phyloP scores from a whole-genome alignment of 2,888 invertebrate genomes.

The Eupithecia centaureata region DNA sequence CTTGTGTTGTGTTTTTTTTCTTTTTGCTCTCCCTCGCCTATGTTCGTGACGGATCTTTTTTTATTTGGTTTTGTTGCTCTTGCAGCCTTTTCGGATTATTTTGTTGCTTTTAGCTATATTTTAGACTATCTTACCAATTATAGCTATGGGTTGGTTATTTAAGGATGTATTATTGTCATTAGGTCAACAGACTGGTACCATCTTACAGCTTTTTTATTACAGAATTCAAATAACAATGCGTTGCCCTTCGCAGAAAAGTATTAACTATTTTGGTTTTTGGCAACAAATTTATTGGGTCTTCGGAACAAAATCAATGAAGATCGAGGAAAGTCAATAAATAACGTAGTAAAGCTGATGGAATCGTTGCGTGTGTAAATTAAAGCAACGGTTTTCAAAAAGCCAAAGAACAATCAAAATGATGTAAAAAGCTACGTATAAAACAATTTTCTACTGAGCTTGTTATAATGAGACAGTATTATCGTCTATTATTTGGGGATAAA shows the following conservation, averaged over 20 bases:
- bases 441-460: conserved; percentile 35
- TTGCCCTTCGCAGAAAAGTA: no score
- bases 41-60: conserved; percentile 82
- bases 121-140: conserved; percentile 67
- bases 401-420: background rate
- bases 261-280: no score
- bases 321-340: background rate
- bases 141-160: conserved; percentile 60
- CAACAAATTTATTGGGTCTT: no score
- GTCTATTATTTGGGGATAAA: conserved; percentile 62
- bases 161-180: conserved; percentile 39
- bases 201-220: background rate
- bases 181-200: background rate
- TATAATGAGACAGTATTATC: conserved; percentile 57
- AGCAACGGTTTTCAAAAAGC: background rate
- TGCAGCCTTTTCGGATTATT: conserved; percentile 79
- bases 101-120: conserved; percentile 81
- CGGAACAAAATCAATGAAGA: no score
- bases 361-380: background rate
- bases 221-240: no score
- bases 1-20: conserved; percentile 79
- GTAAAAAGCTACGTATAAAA: background rate
- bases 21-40: conserved; percentile 82
- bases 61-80: conserved; percentile 74
- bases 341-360: no score